Conservation (phyloP, 2,888 invertebrate genomes). For the Platypus cylindrus region DNA sequence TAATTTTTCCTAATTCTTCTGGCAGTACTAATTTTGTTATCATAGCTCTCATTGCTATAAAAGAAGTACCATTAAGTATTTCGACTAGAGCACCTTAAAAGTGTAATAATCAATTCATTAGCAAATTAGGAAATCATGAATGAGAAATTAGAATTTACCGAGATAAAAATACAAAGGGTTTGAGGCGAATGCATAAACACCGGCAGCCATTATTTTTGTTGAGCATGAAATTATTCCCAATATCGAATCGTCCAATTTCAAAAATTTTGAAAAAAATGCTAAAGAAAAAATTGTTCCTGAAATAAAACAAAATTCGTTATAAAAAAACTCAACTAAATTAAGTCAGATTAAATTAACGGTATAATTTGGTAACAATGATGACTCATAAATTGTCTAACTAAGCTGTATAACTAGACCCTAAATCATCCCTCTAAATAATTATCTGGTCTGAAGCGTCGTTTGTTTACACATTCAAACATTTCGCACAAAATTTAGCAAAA, state of each 20-base stretch:
- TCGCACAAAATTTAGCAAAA: too few relatives aligned
- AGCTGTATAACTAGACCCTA: too few relatives aligned
- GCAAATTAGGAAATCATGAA: not conserved
- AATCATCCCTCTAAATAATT: too few relatives aligned
- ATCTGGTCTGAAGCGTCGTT: too few relatives aligned
- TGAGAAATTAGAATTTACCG: conserved; percentile 21
- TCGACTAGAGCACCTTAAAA: conserved; percentile 41
- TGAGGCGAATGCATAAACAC: conserved; percentile 30
- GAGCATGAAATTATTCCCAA: conserved; percentile 29
- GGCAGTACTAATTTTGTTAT: conserved; percentile 43
- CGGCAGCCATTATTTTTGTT: conserved; percentile 29
- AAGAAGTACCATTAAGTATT: conserved; percentile 34
- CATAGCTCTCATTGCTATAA: conserved; percentile 43
- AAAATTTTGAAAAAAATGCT: conserved; percentile 24
- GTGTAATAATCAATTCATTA: conserved; percentile 1
- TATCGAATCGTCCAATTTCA: conserved; percentile 29
- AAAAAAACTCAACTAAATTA: too few relatives aligned
- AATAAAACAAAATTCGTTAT: conserved; percentile 11
- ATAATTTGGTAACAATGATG: too few relatives aligned
- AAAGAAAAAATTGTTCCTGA: conserved; percentile 27
- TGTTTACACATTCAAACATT: too few relatives aligned
- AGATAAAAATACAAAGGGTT: conserved; percentile 27
- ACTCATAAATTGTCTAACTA: not conserved
- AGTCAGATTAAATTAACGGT: too few relatives aligned
- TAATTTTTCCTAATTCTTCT: conserved; percentile 46